phyloP scores from a whole-genome alignment of 1,140 invertebrate species.

The Tyrophagus putrescentiae region DNA sequence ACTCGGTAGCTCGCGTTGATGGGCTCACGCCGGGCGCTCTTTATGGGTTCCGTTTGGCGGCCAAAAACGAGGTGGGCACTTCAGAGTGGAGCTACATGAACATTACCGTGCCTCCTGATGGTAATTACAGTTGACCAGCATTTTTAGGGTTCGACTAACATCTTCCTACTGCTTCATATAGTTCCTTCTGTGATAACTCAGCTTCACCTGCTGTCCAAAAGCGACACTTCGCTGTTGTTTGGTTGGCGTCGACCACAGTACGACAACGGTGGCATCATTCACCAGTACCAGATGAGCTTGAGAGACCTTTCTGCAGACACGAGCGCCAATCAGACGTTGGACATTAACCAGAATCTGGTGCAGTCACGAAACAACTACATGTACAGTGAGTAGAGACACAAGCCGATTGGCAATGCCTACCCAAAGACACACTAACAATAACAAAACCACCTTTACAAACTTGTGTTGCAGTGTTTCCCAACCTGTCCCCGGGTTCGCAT shows the following conservation, averaged over 20 bases:
- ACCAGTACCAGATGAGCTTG: slow-evolving; percentile 26
- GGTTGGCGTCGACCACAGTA: slow-evolving; percentile 27
- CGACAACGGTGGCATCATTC: slow-evolving; percentile 28
- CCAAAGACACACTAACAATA: too few species aligned
- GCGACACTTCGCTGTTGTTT: slow-evolving; percentile 29
- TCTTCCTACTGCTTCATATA: slow-evolving; percentile 9
- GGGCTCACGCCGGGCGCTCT: slow-evolving; percentile 26
- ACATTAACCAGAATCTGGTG: slow-evolving; percentile 11
- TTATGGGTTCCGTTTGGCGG: slow-evolving; percentile 28
- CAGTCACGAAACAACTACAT: slow-evolving; percentile 26
- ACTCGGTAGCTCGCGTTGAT: slow-evolving; percentile 21
- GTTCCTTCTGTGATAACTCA: slow-evolving; percentile 27
- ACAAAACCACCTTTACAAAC: too few species aligned
- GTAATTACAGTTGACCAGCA: too few species aligned
- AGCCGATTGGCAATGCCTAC: too few species aligned
- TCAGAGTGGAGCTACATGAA: slow-evolving; percentile 26
- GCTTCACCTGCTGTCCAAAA: slow-evolving; percentile 28
- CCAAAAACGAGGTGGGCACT: slow-evolving; percentile 26
- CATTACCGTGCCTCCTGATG: slow-evolving; percentile 27
- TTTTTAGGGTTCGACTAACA: slow-evolving; percentile 15
- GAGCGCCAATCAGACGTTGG: slow-evolving; percentile 26
- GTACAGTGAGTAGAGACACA: too few species aligned
- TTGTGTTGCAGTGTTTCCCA: slow-evolving; percentile 29
- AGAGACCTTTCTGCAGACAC: slow-evolving; percentile 14
- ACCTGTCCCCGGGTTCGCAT: slow-evolving; percentile 26